Evolutionary conservation across 1,140 invertebrate genomes (phyloP).

Genomic region (Eurosta solidaginis): DNA sequence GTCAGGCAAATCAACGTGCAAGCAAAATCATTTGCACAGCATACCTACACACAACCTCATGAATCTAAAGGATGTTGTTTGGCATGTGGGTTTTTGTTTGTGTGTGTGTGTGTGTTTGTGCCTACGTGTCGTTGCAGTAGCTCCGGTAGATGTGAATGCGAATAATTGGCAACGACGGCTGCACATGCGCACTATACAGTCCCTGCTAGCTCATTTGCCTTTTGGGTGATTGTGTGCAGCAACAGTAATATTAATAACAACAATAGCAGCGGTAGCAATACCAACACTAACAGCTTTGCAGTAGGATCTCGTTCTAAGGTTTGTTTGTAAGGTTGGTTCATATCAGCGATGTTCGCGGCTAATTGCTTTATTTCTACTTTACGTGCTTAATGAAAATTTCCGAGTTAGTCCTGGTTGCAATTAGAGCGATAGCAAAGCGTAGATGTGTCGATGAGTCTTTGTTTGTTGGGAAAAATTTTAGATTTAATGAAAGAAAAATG

Average conservation of each 20-base stretch:
- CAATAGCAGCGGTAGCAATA: too few relatives aligned
- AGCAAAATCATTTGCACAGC: too few relatives aligned
- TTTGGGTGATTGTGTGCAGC: not conserved
- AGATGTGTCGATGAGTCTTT: not conserved
- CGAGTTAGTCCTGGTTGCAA: constrained; percentile 18
- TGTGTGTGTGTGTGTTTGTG: not conserved
- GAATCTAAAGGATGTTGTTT: not conserved
- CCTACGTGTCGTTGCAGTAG: constrained; percentile 6
- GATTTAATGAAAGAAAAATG: constrained; percentile 8
- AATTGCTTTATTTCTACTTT: constrained; percentile 27
- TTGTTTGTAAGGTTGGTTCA: not conserved
- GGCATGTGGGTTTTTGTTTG: not conserved
- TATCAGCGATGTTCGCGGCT: constrained; percentile 22
- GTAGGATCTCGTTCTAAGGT: constrained; percentile 5
- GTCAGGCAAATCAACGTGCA: constrained; percentile 17
- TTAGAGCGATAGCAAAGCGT: not conserved
- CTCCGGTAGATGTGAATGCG: constrained; percentile 12
- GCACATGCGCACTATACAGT: constrained; percentile 12
- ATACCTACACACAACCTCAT: not conserved
- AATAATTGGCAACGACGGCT: constrained; percentile 25
- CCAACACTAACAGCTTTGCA: too few relatives aligned
- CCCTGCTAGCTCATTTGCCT: not conserved
- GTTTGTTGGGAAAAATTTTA: not conserved
- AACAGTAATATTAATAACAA: too few relatives aligned
- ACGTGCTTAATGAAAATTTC: constrained; percentile 28